Evolutionary conservation across 1,140 invertebrate genomes (phyloP), one percentile per base, ranked within the genome.

Genomic region (Heliconius nattereri): DNA sequence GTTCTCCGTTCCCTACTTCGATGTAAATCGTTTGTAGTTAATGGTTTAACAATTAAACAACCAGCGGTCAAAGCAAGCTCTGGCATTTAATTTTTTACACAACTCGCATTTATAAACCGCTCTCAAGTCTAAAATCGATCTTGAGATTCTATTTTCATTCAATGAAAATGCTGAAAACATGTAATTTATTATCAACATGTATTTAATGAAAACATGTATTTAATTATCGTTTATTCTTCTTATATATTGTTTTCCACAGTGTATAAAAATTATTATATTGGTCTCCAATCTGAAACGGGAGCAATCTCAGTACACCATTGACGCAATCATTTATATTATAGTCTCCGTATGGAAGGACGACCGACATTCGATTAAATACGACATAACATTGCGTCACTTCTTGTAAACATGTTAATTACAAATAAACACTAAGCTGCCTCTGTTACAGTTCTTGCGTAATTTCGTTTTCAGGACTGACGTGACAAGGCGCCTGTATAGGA

Each of bases 391-490:
- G 35, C 77, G 77, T 73, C 32, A 73, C 77, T 19, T 16, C 40
- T 71, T 35, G 66, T 79, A 40, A 79, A 66, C 16, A 66, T 3
- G 52, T 75, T 49, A 76, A 79, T 76, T 76, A 76, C 72, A 78
- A 35, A 78, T 80, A 72, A 79, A 81, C 77, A 78, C 76, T 84
- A 83, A 76, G 29, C 81, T 81, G 23, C 73, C 76, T 75, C 60
- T 75, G 75, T 78, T 75, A 57, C 73, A 79, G 73, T 7, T 52
- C 9, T 79, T 79, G 40, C 73, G 73, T 71, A 79, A 79, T 57
- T 9, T 5, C 13, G 29, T 35, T 26, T 52, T 74, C 72, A 79
- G 78, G 73, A 79, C n/a, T 66, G 60, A 75, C 49, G 32, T 26
- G 75, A 72, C 37, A 71, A 37, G 45, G 35, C 29, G 37, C 26